Percentiles rank a stretch among this genome's conserved stretches.
Conservation (phyloP, 2,113 vertebrate genomes). For the Alaudala cheleensis region DNA sequence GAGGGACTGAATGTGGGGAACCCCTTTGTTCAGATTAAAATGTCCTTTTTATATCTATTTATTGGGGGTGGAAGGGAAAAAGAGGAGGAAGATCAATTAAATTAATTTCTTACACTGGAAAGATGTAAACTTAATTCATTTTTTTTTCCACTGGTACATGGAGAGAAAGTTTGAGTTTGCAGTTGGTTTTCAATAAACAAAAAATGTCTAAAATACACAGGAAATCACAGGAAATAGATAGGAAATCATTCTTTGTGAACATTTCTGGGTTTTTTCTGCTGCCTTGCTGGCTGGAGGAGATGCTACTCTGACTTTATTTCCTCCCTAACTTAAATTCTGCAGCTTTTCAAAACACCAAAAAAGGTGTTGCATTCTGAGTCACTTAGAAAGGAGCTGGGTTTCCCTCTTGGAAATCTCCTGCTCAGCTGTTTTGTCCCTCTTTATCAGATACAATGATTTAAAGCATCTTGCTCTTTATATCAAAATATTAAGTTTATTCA, state of each 20-base stretch:
- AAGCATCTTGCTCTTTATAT: neutral
- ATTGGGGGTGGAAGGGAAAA: rapidly evolving
- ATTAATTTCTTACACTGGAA: neutral
- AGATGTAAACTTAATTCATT: neutral
- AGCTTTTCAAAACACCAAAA: neutral
- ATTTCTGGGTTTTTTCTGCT: neutral
- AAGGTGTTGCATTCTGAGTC: neutral
- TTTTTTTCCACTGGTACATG: neutral
- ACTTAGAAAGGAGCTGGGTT: neutral
- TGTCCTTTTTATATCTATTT: neutral
- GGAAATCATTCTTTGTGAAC: neutral
- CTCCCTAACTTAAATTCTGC: neutral
- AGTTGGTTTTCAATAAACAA: neutral
- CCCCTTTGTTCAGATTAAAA: neutral
- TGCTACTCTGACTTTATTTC: neutral
- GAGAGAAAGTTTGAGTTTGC: neutral
- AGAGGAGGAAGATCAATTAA: neutral
- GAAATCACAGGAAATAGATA: neutral
- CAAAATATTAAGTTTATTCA: neutral
- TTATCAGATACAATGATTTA: neutral
- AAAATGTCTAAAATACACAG: neutral
- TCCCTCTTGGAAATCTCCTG: neutral
- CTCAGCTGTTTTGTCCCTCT: neutral
- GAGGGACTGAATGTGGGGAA: neutral
- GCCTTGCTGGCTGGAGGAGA: neutral